Evolutionary conservation across 2,113 vertebrate genomes (phyloP).

Genomic region (Sarotherodon lohbergeri): DNA sequence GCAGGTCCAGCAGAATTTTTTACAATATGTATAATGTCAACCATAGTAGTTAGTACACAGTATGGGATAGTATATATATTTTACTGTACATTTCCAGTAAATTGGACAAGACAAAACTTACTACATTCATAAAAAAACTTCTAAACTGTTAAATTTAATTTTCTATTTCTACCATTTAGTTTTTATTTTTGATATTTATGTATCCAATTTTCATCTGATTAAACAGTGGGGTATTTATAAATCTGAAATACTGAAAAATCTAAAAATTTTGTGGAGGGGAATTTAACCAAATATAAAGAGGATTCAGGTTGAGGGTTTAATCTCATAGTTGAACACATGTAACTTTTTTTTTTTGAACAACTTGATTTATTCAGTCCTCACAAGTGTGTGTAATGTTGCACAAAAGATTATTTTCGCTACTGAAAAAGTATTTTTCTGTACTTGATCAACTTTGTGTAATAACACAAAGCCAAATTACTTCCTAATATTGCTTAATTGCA

Average conservation of each 20-base stretch:
- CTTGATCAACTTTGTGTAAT: not conserved
- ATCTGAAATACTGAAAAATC: not conserved
- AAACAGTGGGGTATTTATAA: not conserved
- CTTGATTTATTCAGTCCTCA: not conserved
- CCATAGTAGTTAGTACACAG: not conserved
- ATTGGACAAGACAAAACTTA: not conserved
- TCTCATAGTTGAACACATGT: not conserved
- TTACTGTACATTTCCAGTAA: not conserved
- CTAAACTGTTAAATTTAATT: not conserved
- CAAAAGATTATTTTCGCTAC: fast-evolving
- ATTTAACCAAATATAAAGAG: not conserved
- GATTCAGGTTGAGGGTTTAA: not conserved
- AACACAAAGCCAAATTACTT: not conserved
- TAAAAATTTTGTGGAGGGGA: not conserved
- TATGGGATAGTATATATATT: not conserved
- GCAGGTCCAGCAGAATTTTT: not conserved
- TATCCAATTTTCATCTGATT: not conserved
- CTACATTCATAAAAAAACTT: not conserved
- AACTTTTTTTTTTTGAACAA: not conserved
- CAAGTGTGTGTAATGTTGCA: not conserved
- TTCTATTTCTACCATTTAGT: not conserved
- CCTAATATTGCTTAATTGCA: not conserved
- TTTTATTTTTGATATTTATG: not conserved
- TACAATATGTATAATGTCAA: not conserved
- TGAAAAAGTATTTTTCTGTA: not conserved